Percentiles rank a stretch among this genome's conserved stretches.
These are phyloP conservation scores for Ceratitis capitata DNA, from an alignment of 1,140 invertebrate genomes.

Conservation along the genomic window DNA sequence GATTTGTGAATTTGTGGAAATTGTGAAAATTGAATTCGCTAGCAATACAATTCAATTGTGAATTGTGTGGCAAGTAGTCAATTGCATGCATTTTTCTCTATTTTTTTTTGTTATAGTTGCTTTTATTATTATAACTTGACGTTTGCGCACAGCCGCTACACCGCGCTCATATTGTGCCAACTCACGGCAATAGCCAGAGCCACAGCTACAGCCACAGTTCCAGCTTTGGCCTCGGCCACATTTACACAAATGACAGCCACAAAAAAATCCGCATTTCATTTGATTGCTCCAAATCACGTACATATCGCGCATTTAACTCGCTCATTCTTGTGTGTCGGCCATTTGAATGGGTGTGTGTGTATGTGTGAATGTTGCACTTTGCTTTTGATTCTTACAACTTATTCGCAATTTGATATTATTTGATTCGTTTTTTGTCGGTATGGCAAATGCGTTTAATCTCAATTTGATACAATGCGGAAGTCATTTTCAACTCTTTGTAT, in stretches of 20 bases:
- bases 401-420: too few relatives aligned
- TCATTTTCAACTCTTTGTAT: background rate
- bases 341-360: background rate
- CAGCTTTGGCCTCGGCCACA: too few relatives aligned
- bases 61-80: slow-evolving; percentile 9
- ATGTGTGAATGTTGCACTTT: too few relatives aligned
- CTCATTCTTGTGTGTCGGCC: too few relatives aligned
- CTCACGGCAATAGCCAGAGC: background rate
- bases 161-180: slow-evolving; percentile 7
- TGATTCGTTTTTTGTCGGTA: background rate
- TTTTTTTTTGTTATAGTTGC: background rate
- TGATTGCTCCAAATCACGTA: slow-evolving; percentile 37
- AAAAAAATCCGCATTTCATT: slow-evolving; percentile 13
- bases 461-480: slow-evolving; percentile 6
- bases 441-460: background rate
- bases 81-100: background rate
- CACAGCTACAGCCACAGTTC: too few relatives aligned
- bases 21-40: slow-evolving; percentile 15
- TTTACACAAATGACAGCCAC: slow-evolving; percentile 8
- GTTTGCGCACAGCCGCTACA: background rate
- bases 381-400: too few relatives aligned
- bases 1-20: slow-evolving; percentile 22
- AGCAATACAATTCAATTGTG: slow-evolving; percentile 23
- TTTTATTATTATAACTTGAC: background rate
- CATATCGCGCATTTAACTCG: background rate